Evolutionary conservation across 2,113 vertebrate genomes (phyloP).

Genomic region (Tapirus terrestris): DNA sequence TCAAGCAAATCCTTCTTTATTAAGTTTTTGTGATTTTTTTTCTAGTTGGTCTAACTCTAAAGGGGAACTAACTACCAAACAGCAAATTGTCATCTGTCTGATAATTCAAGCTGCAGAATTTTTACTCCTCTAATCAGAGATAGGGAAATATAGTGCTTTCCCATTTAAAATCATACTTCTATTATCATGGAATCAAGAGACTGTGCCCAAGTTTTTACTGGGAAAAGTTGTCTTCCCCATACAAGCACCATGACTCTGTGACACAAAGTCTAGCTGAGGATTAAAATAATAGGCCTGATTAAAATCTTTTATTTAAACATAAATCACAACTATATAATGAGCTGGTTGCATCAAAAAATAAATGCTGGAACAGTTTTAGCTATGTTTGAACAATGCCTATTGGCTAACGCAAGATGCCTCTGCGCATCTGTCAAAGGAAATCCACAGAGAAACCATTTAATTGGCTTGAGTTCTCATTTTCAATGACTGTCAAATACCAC

Average conservation of each 20-base stretch:
- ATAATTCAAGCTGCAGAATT: not conserved
- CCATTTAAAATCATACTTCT: not conserved
- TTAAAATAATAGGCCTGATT: not conserved
- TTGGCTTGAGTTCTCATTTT: constrained; percentile 37
- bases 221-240: not conserved
- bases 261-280: not conserved
- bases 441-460: constrained; percentile 36
- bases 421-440: constrained; percentile 41
- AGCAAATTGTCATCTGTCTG: not conserved
- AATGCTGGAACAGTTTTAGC: not conserved
- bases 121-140: not conserved
- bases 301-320: constrained; percentile 52
- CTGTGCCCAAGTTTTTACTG: not conserved
- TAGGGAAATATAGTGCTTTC: not conserved
- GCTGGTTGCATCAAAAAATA: constrained; percentile 31
- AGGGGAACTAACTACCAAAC: not conserved
- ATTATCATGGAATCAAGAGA: not conserved
- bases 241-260: not conserved
- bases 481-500: constrained; percentile 43
- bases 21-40: not conserved
- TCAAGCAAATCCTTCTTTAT: not conserved
- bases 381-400: not conserved
- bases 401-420: constrained; percentile 26
- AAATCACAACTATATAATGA: constrained; percentile 24
- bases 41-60: not conserved